Evolutionary conservation across 2,797 vertebrate genomes (phyloP).

Genomic region (Manis javanica): DNA sequence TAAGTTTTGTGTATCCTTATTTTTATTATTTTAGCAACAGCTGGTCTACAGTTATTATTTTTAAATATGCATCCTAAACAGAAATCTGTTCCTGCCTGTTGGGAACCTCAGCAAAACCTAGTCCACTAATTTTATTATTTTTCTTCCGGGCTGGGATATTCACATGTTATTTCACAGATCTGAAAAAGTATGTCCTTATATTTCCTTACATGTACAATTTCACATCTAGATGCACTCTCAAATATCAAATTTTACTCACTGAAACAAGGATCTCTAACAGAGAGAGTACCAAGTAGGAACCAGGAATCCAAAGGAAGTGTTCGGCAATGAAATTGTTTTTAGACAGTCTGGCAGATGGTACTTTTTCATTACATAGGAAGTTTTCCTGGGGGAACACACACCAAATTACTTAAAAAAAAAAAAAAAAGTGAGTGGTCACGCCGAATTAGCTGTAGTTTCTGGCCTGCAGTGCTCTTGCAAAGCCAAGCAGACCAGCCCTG

Average conservation of each 20-base stretch:
- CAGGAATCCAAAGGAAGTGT: not conserved
- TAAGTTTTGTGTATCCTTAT: not conserved
- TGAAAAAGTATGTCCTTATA: not conserved
- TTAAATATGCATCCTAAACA: not conserved
- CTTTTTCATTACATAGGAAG: conserved; percentile 48
- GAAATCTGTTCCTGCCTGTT: not conserved
- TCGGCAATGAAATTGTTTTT: conserved; percentile 7
- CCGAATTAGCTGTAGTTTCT: not conserved
- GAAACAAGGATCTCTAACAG: not conserved
- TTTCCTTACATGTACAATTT: conserved; percentile 32
- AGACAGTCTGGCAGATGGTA: conserved; percentile 64
- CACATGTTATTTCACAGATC: not conserved
- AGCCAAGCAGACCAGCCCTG: not conserved
- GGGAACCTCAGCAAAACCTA: not conserved
- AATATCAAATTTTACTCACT: not conserved
- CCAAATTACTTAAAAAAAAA: conserved; percentile 21
- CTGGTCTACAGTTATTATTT: not conserved
- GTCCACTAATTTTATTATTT: not conserved
- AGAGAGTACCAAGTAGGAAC: not conserved
- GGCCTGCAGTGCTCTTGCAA: not conserved
- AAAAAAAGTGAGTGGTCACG: conserved; percentile 27
- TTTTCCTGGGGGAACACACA: conserved; percentile 63
- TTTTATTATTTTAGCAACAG: not conserved
- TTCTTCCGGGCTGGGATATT: not conserved
- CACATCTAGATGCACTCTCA: not conserved